Conservation (phyloP, 64 coral and sea anemone genomes). For the Stichodactyla mertensii region DNA sequence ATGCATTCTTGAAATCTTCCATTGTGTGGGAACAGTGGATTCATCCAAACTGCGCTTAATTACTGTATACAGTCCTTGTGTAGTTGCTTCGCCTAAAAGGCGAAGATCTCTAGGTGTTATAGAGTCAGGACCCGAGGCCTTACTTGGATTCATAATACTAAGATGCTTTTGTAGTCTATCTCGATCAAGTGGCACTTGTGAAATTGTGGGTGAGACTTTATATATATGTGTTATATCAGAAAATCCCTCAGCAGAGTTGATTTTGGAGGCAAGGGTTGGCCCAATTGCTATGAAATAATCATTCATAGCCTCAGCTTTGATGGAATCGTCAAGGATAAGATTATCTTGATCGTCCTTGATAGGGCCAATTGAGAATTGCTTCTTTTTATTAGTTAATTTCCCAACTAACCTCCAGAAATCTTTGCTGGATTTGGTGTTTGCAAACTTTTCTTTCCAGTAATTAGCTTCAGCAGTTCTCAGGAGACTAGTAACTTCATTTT, state of each 20-base stretch:
- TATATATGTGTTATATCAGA: conserved; percentile 23
- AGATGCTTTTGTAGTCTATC: conserved; percentile 28
- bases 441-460: conserved; percentile 34
- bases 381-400: conserved; percentile 32
- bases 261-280: conserved; percentile 26
- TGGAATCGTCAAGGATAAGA: conserved; percentile 25
- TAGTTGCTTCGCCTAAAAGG: conserved; percentile 33
- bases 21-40: too few relatives aligned
- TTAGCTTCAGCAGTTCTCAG: conserved; percentile 37
- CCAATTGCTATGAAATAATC: conserved; percentile 52
- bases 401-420: too few relatives aligned
- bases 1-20: too few relatives aligned
- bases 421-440: conserved; percentile 17
- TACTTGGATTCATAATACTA: background rate
- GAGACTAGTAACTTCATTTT: conserved; percentile 18
- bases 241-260: conserved; percentile 17
- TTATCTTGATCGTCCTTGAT: conserved; percentile 49
- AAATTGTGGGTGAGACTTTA: conserved; percentile 36
- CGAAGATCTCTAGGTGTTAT: conserved; percentile 45
- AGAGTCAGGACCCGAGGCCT: conserved; percentile 27
- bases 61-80: too few relatives aligned
- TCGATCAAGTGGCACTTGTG: conserved; percentile 22
- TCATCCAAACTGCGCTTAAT: too few relatives aligned
- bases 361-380: conserved; percentile 36
- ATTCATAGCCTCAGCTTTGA: conserved; percentile 54